Evolutionary conservation across 1,140 invertebrate species (phyloP).

Genomic region (Sycophaga agraensis): DNA sequence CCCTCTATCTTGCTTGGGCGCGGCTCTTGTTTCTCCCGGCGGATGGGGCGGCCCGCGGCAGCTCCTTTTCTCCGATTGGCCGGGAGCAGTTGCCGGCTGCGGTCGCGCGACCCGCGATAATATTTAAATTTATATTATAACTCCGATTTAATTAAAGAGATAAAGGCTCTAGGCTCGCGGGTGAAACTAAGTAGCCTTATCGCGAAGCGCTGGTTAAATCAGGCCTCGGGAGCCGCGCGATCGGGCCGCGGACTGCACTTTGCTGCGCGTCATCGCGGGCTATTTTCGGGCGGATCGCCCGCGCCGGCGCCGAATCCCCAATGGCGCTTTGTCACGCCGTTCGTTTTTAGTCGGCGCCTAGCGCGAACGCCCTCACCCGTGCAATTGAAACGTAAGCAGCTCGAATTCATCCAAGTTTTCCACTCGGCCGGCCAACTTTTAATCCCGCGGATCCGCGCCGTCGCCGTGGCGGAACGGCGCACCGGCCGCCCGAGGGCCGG

Average conservation of each 20-base stretch:
- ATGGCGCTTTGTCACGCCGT: too few species aligned
- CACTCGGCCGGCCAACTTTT: slow-evolving; percentile 22
- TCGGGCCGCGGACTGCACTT: too few species aligned
- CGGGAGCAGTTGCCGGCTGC: too few species aligned
- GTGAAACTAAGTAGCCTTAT: background rate
- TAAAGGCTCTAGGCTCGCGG: background rate
- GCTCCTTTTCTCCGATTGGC: background rate
- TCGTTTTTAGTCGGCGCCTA: too few species aligned
- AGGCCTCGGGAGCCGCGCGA: too few species aligned
- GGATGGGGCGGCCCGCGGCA: too few species aligned
- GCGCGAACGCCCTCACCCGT: too few species aligned
- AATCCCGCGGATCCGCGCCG: slow-evolving; percentile 12
- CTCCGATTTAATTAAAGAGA: slow-evolving; percentile 22
- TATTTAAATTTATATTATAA: slow-evolving; percentile 20
- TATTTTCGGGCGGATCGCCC: too few species aligned
- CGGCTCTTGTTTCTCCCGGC: too few species aligned
- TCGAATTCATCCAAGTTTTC: slow-evolving; percentile 13
- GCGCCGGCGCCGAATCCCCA: too few species aligned
- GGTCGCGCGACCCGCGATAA: slow-evolving; percentile 5
- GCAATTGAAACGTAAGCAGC: slow-evolving; percentile 7
- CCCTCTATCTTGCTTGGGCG: background rate
- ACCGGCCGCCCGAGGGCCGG: background rate
- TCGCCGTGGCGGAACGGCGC: background rate
- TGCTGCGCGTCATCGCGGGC: too few species aligned
- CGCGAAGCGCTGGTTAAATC: too few species aligned